These are phyloP conservation scores for Salvator merianae DNA, from an alignment of 2,113 vertebrate genomes.

Conservation along the genomic window DNA sequence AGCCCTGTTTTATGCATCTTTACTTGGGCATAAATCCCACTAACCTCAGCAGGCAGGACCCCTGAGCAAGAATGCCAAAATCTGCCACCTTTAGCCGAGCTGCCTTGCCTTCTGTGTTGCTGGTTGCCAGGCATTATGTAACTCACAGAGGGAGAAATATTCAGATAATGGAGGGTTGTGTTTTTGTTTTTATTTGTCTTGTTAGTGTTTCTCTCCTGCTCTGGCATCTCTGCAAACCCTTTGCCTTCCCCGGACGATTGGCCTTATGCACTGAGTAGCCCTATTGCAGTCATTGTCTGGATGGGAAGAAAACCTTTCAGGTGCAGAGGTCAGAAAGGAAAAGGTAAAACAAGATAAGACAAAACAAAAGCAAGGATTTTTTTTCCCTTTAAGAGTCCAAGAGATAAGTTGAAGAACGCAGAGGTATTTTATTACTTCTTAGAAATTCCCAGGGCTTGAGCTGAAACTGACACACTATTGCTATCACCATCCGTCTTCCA, in stretches of 20 bases:
- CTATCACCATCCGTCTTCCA: constrained; percentile 49
- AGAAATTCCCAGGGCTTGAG: constrained; percentile 38
- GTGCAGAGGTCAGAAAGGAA: constrained; percentile 45
- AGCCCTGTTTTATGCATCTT: not conserved
- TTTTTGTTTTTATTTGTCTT: constrained; percentile 30
- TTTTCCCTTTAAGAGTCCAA: not conserved
- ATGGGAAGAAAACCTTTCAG: constrained; percentile 48
- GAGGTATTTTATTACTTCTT: constrained; percentile 52
- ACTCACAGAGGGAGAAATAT: constrained; percentile 61
- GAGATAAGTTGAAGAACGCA: constrained; percentile 56
- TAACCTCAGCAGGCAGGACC: too few relatives aligned
- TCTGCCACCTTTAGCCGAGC: constrained; percentile 29
- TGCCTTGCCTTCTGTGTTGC: constrained; percentile 28
- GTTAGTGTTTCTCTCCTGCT: constrained; percentile 56
- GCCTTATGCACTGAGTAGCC: constrained; percentile 55
- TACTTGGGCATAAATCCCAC: not conserved
- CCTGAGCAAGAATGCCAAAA: too few relatives aligned
- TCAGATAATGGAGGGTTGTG: constrained; percentile 56
- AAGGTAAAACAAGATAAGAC: constrained; percentile 41
- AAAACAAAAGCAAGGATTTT: not conserved
- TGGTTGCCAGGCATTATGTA: constrained; percentile 60
- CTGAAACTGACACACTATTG: constrained; percentile 36
- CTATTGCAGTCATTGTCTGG: constrained; percentile 52
- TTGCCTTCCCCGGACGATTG: constrained; percentile 48
- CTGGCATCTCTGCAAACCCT: constrained; percentile 64